Evolutionary conservation across 2,113 vertebrate species (phyloP), one percentile per base, ranked within the genome.

Genomic region (Axis porcinus): DNA sequence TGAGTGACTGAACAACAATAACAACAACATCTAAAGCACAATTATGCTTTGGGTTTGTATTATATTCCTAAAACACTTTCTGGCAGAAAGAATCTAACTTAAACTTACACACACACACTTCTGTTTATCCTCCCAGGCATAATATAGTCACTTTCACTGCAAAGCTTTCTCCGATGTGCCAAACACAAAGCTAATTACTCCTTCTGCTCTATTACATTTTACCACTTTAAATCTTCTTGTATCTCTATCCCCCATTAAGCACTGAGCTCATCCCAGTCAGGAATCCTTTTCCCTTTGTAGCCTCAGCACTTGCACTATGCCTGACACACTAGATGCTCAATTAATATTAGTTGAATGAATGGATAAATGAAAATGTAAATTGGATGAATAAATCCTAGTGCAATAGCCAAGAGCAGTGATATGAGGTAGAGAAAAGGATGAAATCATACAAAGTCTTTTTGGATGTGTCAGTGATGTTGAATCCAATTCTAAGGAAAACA

Each of bases 1-100:
- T 74, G n/a, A 40, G 19, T 74, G 67, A 74, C 67, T 40, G 21
- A 74, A 43, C 36, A 40, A 36, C n/a, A 70, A 67, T 36, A 67
- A 36, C 64, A 67, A 74, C 67, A 78, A 78, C 15, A 83, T 70
- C 58, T 86, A 70, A 93, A 94, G 47, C 74, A 91, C 33, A 96
- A 74, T 94, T 79, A 43, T 43, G 57, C 33, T 83, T 92, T 92
- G 55, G n/a, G 13, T 90, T 70, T 96, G 28, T 81, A 64, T 84
- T 86, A 64, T 86, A 90, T 16, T 94, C 85, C n/a, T 81, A 87
- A 97, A 85, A 84, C 91, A 89, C 36, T 89, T 87, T 95, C 67
- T 94, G 50, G 57, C 25, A 58, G 10, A 54, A 54, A 82, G 33
- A 54, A 23, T 82, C 50, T 54, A 82, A 54, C 12, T 88, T 45